Evolutionary conservation across 2,888 invertebrate species (phyloP).

Genomic region (Parochlus steinenii): DNA sequence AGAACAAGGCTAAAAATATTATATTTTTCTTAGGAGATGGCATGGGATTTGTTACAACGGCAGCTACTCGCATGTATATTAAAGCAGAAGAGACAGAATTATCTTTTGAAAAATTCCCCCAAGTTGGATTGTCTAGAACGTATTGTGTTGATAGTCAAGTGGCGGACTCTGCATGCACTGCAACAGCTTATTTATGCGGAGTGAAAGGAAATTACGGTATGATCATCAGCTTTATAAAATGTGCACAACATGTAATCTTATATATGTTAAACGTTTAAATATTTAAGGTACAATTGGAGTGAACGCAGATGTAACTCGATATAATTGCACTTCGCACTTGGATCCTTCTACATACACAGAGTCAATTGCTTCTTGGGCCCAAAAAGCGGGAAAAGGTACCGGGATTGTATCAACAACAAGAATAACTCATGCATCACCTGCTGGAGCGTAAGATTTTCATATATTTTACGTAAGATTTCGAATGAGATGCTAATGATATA

Average conservation of each 20-base stretch:
- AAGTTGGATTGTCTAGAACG: conserved; percentile 59
- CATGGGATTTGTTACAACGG: conserved; percentile 68
- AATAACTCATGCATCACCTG: conserved; percentile 65
- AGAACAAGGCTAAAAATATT: conserved; percentile 50
- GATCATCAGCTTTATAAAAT: too few species aligned
- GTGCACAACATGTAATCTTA: neutral
- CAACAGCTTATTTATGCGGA: conserved; percentile 64
- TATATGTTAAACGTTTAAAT: conserved; percentile 35
- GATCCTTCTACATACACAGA: conserved; percentile 39
- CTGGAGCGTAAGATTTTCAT: conserved; percentile 43
- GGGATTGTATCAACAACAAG: conserved; percentile 62
- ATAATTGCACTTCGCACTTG: conserved; percentile 45
- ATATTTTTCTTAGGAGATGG: conserved; percentile 77
- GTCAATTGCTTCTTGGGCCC: conserved; percentile 52
- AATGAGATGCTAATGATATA: too few species aligned
- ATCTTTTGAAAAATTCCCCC: conserved; percentile 60
- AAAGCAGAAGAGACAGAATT: conserved; percentile 60
- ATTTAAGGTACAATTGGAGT: conserved; percentile 52
- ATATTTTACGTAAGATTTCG: too few species aligned
- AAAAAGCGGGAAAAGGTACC: conserved; percentile 36
- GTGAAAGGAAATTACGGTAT: conserved; percentile 65
- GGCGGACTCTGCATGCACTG: conserved; percentile 71
- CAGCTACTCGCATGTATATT: conserved; percentile 55
- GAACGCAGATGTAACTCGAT: conserved; percentile 43
- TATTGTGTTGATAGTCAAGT: conserved; percentile 65